Evolutionary conservation across 2,113 vertebrate species (phyloP).

Genomic region (Actenoides hombroni): DNA sequence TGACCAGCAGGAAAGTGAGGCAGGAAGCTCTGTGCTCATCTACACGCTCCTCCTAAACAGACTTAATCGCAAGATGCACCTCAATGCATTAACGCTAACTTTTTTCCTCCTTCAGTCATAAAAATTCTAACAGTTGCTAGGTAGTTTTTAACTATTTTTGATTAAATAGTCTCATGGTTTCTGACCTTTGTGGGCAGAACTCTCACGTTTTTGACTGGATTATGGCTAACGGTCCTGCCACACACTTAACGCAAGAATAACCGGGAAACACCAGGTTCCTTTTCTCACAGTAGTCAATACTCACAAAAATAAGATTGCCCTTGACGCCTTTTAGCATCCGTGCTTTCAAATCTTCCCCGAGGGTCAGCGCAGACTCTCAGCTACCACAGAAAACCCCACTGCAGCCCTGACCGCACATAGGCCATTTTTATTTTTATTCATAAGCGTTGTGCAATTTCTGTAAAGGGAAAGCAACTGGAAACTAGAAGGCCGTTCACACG

Average conservation of each 20-base stretch:
- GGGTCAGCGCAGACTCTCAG: too few relatives aligned
- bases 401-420: fast-evolving
- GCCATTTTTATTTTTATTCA: background rate
- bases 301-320: background rate
- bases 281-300: fast-evolving
- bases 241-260: background rate
- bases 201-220: background rate
- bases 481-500: background rate
- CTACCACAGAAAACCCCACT: background rate
- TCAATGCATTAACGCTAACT: background rate
- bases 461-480: background rate
- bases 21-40: background rate
- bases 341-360: background rate
- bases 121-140: background rate
- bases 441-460: background rate
- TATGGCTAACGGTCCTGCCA: background rate
- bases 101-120: background rate
- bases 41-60: background rate
- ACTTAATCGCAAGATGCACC: background rate
- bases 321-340: background rate
- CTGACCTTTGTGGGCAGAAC: background rate
- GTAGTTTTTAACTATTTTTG: background rate
- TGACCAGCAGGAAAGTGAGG: background rate
- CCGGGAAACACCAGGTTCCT: background rate
- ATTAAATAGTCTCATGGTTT: background rate